A percentile compares a stretch with the other conserved stretches of the same genome.
phyloP scores from a whole-genome alignment of 2,888 invertebrate species.

The Theristus sp. region DNA sequence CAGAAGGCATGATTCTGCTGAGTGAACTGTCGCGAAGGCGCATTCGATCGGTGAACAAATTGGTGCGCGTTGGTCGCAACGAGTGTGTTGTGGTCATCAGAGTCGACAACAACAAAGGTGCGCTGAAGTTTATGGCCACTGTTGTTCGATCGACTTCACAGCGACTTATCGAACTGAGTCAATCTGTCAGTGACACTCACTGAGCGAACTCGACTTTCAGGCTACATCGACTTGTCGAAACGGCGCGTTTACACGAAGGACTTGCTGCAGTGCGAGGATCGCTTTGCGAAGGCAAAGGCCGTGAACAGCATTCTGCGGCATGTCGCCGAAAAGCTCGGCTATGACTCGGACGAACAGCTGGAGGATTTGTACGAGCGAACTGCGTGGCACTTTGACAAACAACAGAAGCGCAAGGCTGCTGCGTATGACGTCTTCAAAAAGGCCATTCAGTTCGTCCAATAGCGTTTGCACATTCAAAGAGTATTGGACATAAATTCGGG shows the following conservation, averaged over 20 bases:
- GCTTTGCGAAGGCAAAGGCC: constrained; percentile 58
- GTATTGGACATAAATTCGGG: not conserved
- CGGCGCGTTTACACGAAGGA: constrained; percentile 93
- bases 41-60: constrained; percentile 95
- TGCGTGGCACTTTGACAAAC: constrained; percentile 94
- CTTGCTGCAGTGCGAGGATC: constrained; percentile 89
- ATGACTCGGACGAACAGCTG: constrained; percentile 70
- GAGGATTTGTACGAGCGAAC: constrained; percentile 87
- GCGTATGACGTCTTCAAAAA: constrained; percentile 97
- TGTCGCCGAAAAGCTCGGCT: constrained; percentile 80
- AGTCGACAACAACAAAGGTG: constrained; percentile 97
- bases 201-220: constrained; percentile 34
- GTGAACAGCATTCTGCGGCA: constrained; percentile 61
- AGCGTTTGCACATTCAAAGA: not conserved
- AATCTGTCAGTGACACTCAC: no score
- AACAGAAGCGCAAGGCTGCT: constrained; percentile 81
- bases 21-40: constrained; percentile 93
- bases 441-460: constrained; percentile 59
- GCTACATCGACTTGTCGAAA: constrained; percentile 97
- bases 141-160: no score
- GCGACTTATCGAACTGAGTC: no score
- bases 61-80: constrained; percentile 91
- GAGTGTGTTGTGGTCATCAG: constrained; percentile 97
- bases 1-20: constrained; percentile 70
- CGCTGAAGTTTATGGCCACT: no score